Base-by-base conservation (phyloP, 2,888 invertebrate species). In the Sipunculus nudus region DNA sequence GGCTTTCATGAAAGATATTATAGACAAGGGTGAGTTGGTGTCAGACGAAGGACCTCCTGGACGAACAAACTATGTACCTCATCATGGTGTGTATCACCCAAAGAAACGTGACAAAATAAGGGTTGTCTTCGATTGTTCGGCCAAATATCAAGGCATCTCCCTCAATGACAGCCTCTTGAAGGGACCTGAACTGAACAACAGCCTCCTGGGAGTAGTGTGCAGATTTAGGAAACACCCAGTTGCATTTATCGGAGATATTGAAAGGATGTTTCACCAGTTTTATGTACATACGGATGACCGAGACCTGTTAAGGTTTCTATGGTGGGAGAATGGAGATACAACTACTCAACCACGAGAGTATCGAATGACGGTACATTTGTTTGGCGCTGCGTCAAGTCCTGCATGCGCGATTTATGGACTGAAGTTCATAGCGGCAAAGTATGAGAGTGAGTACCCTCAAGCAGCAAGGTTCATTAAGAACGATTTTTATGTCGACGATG, bases 351-450 rank as follows among this genome's bases (percentile, higher is more conserved):
- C 26, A 26, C 16, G 26, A 16, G 46, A 46, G 26, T 46, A 46
- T 28, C 19, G 46, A 16, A 46, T 46, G 46, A 5, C 5, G 8
- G 25, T 23, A 21, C 46, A 46, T 16, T 16, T 46, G 26, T 46
- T 46, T 26, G 46, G 46, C 26, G 46, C 10, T 25, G 26, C 46
- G 8, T 46, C 10, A 6, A 8, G 6, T 8, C 46, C 46, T 3
- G 26, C 25, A 25, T 8, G 10, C 8, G 10, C 10, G 3, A 49
- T 56, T 35, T 60, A 29, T 40, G 59, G 23, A 3, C 45, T 58
- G n/a, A 45, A 54, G 31, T 26, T 45, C 3, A 8, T 40, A 25
- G 59, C 47, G 4, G 16, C 23, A 5, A 19, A 55, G 13, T 10
- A 46, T 23, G 25, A 35, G 21, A 41, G 26, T 19, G 46, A 54